Conservation (phyloP, 2,888 invertebrate species). For the Oxytorus armatus region DNA sequence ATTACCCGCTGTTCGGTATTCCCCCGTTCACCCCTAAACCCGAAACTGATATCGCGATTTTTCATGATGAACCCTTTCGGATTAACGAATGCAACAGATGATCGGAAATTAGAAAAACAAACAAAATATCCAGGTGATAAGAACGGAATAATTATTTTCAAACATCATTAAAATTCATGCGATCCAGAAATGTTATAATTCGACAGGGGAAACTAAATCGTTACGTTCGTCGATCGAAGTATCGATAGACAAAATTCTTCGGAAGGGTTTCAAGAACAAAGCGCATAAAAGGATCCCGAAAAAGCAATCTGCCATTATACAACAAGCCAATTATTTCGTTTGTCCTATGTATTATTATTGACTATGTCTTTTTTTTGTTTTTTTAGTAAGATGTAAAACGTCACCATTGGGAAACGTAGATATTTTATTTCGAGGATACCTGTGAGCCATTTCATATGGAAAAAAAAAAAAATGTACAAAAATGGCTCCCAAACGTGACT, state of each 20-base stretch:
- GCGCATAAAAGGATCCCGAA: conserved; percentile 4
- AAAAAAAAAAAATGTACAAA: conserved; percentile 43
- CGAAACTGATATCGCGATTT: neutral
- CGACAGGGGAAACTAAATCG: neutral
- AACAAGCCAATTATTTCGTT: conserved; percentile 5
- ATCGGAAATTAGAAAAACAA: neutral
- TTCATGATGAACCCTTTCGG: neutral
- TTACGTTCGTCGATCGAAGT: neutral
- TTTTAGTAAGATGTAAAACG: conserved; percentile 29
- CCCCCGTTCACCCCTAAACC: too few species aligned
- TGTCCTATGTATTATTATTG: conserved; percentile 16
- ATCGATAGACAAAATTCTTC: conserved; percentile 59
- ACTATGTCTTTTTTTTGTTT: conserved; percentile 17
- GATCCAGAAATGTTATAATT: neutral
- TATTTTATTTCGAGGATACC: conserved; percentile 58
- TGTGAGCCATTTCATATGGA: conserved; percentile 59
- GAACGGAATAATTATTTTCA: neutral
- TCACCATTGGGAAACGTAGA: conserved; percentile 26
- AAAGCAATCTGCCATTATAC: conserved; percentile 32
- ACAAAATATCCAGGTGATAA: neutral
- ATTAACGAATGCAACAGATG: too few species aligned
- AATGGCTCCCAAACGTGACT: conserved; percentile 74
- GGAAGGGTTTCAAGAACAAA: conserved; percentile 57
- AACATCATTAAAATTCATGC: neutral
- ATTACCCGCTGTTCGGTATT: too few species aligned